Percentiles rank a stretch among this genome's conserved stretches.
phyloP scores from a whole-genome alignment of 1,140 invertebrate genomes.

The Harpegnathos saltator region DNA sequence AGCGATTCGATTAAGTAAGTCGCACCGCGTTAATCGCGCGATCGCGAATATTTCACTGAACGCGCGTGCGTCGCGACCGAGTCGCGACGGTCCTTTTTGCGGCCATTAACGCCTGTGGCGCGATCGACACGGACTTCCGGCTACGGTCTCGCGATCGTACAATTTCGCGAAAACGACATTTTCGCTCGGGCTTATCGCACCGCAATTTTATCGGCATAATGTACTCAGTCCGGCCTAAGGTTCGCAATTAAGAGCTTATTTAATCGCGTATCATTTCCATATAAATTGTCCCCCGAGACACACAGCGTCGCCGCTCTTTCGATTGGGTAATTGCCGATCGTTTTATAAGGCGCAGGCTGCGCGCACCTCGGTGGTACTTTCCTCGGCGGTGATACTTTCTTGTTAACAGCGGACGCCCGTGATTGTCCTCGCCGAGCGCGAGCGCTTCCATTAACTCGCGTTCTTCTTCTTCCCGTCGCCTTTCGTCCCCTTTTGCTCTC shows the following conservation, averaged over 20 bases:
- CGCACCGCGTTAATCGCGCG: conserved; percentile 4
- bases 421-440: background rate
- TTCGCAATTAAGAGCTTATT: background rate
- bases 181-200: conserved; percentile 2
- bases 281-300: background rate
- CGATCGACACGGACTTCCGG: background rate
- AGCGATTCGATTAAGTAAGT: conserved; percentile 26
- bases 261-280: background rate
- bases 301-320: background rate
- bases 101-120: background rate
- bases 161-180: background rate
- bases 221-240: background rate
- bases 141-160: background rate
- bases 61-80: background rate
- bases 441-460: background rate
- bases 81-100: background rate
- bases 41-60: conserved; percentile 19
- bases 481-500: conserved; percentile 22
- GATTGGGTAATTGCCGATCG: background rate
- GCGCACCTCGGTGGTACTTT: no score
- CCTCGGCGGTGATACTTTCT: background rate
- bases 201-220: background rate
- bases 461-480: background rate
- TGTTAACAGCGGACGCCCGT: background rate
- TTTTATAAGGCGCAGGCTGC: background rate